Percentiles rank a stretch among this genome's conserved stretches.
Evolutionary conservation across 2,113 vertebrate species (phyloP).

Genomic region (Forbesichthys agassizii): DNA sequence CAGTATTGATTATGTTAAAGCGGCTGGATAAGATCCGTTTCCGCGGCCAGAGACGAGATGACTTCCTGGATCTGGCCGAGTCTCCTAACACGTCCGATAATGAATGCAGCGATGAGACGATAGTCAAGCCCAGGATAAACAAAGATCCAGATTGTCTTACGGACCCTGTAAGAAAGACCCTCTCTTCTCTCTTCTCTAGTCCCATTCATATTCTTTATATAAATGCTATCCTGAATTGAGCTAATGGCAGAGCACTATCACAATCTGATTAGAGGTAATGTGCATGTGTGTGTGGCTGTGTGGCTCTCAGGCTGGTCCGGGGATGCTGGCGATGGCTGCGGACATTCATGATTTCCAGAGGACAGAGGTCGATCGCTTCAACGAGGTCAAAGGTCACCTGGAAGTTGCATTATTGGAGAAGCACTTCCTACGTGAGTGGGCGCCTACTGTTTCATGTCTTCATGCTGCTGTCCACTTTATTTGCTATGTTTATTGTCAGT

Average conservation of each 20-base stretch:
- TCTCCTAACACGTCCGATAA: conserved; percentile 94
- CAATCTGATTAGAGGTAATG: background rate
- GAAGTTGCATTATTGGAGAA: conserved; percentile 98
- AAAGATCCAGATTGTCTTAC: conserved; percentile 85
- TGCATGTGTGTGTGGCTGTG: conserved; percentile 18
- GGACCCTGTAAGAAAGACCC: conserved; percentile 81
- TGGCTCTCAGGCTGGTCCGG: conserved; percentile 81
- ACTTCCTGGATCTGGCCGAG: conserved; percentile 89
- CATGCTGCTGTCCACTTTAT: no score
- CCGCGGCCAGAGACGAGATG: conserved; percentile 92
- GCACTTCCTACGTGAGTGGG: conserved; percentile 94
- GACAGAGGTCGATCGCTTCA: conserved; percentile 85
- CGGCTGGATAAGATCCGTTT: conserved; percentile 95
- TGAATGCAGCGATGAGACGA: conserved; percentile 86
- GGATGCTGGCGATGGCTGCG: conserved; percentile 80
- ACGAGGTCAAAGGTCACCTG: conserved; percentile 95
- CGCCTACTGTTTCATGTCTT: no score
- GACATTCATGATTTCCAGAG: conserved; percentile 85
- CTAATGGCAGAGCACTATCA: no score
- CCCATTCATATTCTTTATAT: no score
- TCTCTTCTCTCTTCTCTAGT: background rate
- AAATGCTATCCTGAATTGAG: no score
- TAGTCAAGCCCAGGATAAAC: conserved; percentile 75
- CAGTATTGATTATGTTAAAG: conserved; percentile 89
- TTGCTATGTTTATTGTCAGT: no score